These are phyloP conservation scores for Eristalinus aeneus DNA, from an alignment of 2,888 invertebrate genomes.

Conservation along the genomic window DNA sequence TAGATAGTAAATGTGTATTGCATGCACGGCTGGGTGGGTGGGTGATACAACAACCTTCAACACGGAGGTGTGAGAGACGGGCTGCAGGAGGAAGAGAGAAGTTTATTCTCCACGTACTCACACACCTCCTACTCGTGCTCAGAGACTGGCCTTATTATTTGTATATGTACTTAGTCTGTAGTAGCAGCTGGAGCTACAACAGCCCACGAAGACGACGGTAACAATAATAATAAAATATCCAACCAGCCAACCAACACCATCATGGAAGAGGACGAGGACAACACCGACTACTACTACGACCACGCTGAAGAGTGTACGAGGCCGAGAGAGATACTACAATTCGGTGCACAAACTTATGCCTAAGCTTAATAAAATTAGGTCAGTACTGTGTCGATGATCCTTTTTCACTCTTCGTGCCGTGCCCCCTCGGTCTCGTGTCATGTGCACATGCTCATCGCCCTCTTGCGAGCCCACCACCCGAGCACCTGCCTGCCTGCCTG, in stretches of 20 bases:
- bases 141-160: constrained; percentile 69
- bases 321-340: constrained; percentile 63
- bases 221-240: constrained; percentile 35
- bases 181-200: not conserved
- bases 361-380: constrained; percentile 80
- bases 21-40: constrained; percentile 48
- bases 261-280: constrained; percentile 25
- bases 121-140: constrained; percentile 67
- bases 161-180: constrained; percentile 40
- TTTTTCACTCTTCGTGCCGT: constrained; percentile 73
- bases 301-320: not conserved
- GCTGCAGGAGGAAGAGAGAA: constrained; percentile 31
- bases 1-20: constrained; percentile 58
- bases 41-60: constrained; percentile 51
- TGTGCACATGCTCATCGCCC: constrained; percentile 51
- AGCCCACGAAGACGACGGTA: constrained; percentile 58
- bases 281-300: constrained; percentile 3
- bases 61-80: not conserved
- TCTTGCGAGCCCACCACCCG: too few relatives aligned
- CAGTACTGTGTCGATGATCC: constrained; percentile 81
- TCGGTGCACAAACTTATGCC: constrained; percentile 74
- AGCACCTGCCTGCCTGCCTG: too few relatives aligned
- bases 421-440: constrained; percentile 41
- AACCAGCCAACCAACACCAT: not conserved
- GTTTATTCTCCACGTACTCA: constrained; percentile 29